These are phyloP conservation scores for Phalera bucephala DNA, from an alignment of 2,888 invertebrate genomes.

Conservation along the genomic window DNA sequence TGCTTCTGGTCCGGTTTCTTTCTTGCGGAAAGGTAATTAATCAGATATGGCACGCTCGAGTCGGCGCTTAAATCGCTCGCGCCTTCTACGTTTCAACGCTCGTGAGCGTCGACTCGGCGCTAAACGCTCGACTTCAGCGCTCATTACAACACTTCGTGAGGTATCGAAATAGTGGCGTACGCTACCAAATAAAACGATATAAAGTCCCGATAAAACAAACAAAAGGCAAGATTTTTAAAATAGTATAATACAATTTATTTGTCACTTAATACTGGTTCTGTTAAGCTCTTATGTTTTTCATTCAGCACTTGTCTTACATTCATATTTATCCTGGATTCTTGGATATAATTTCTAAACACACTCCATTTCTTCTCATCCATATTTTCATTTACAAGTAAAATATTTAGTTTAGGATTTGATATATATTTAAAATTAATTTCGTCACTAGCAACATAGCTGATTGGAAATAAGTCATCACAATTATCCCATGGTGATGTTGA, in stretches of 20 bases:
- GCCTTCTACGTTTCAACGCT: too few species aligned
- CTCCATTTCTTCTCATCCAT: constrained; percentile 67
- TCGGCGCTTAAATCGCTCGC: too few species aligned
- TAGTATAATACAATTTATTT: constrained; percentile 18
- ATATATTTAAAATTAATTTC: constrained; percentile 46
- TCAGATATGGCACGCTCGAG: too few species aligned
- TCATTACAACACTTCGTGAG: too few species aligned
- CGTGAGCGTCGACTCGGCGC: too few species aligned
- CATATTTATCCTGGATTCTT: constrained; percentile 93
- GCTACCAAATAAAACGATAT: constrained; percentile 6
- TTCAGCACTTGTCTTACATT: constrained; percentile 95
- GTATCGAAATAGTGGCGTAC: too few species aligned
- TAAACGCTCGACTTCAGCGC: too few species aligned
- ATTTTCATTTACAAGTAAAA: constrained; percentile 42
- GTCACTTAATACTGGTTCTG: constrained; percentile 37
- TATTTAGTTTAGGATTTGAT: constrained; percentile 33
- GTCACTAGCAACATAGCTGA: constrained; percentile 6
- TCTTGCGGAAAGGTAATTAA: too few species aligned
- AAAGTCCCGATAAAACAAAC: constrained; percentile 8
- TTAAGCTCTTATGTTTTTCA: constrained; percentile 77
- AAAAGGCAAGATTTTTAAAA: constrained; percentile 22
- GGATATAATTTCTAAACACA: constrained; percentile 84
- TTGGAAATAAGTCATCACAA: constrained; percentile 17
- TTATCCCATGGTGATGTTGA: constrained; percentile 74
- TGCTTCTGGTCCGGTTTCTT: too few species aligned